These are phyloP conservation scores for Isichthys henryi DNA, from an alignment of 2,113 vertebrate genomes.

Conservation along the genomic window DNA sequence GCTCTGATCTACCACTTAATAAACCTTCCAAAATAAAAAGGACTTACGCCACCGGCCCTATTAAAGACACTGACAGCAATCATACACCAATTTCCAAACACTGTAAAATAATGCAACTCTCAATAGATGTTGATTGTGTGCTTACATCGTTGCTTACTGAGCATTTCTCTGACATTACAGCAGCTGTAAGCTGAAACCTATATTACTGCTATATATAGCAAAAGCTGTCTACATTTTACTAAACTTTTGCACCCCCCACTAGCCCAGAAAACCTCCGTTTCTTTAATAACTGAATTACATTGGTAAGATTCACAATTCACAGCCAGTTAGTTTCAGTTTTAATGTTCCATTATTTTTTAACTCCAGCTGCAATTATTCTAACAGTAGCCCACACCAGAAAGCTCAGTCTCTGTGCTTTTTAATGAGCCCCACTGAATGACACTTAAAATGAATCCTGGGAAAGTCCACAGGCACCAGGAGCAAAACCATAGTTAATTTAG, in stretches of 20 bases:
- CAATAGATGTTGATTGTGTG: not conserved
- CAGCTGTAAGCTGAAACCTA: not conserved
- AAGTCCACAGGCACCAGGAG: not conserved
- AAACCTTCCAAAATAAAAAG: not conserved
- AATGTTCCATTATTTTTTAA: not conserved
- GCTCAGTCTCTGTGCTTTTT: not conserved
- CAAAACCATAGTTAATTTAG: slow-evolving; percentile 9
- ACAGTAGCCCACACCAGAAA: not conserved
- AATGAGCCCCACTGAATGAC: not conserved
- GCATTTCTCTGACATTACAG: not conserved
- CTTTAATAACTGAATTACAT: not conserved
- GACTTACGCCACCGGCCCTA: not conserved
- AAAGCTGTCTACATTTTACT: not conserved
- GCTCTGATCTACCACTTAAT: not conserved
- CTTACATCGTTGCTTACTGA: not conserved
- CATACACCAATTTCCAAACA: not conserved
- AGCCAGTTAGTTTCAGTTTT: not conserved
- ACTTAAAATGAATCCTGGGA: not conserved
- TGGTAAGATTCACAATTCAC: not conserved
- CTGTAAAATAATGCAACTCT: not conserved
- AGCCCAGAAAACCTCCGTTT: not conserved
- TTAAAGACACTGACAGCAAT: not conserved
- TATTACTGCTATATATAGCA: not conserved
- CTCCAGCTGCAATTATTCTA: not conserved
- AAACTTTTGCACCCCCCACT: not conserved